Percentiles rank a stretch among this genome's conserved stretches.
Evolutionary conservation across 2,113 vertebrate genomes (phyloP).

Genomic region (Laterallus jamaicensis): DNA sequence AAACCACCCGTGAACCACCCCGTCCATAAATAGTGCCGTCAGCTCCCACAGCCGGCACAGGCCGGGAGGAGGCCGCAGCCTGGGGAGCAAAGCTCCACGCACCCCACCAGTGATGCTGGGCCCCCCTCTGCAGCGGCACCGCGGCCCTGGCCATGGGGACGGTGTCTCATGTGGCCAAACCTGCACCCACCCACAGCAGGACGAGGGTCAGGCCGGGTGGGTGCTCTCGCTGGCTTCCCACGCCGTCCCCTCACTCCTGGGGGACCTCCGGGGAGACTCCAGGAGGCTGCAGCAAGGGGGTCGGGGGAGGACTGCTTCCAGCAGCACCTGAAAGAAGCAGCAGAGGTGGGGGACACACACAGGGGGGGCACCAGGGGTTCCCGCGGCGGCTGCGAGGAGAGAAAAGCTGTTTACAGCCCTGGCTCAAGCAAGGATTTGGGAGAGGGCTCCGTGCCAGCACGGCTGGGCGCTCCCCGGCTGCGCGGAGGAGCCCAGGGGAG

Average conservation of each 20-base stretch:
- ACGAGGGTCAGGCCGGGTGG: rapidly evolving
- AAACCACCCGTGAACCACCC: neutral
- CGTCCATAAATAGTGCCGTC: rapidly evolving
- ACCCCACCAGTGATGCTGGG: rapidly evolving
- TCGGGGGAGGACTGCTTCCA: neutral
- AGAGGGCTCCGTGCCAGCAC: neutral
- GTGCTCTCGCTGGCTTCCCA: neutral
- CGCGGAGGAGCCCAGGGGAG: neutral
- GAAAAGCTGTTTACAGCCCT: neutral
- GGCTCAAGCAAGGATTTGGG: neutral
- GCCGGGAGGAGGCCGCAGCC: neutral
- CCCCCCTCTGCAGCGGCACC: neutral
- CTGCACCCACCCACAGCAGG: neutral
- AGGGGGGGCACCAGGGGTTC: neutral
- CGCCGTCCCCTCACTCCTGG: rapidly evolving
- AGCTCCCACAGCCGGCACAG: neutral
- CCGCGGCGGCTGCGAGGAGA: neutral
- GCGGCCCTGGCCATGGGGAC: rapidly evolving
- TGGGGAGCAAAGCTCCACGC: neutral
- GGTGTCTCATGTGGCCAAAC: rapidly evolving
- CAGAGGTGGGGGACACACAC: neutral
- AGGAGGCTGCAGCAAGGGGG: rapidly evolving
- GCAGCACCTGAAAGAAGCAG: neutral
- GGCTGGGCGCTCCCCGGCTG: neutral
- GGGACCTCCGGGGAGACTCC: neutral